Evolutionary conservation across 92 coral and sea anemone species (phyloP).

Genomic region (Epizoanthus scotinus): DNA sequence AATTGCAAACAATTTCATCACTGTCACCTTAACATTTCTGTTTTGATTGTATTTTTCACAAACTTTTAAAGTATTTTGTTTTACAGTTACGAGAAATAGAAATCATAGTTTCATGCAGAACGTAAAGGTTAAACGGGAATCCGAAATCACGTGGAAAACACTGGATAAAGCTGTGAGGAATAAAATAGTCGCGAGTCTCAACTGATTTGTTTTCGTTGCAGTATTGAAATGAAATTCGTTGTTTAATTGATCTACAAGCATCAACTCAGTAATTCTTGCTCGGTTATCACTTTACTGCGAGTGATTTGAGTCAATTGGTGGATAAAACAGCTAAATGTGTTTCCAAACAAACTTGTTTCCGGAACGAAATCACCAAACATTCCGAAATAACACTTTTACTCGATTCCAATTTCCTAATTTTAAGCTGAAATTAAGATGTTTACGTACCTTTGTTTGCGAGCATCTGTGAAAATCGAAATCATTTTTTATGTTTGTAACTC

Average conservation of each 20-base stretch:
- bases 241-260: neutral
- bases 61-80: neutral
- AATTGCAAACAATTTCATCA: constrained; percentile 21
- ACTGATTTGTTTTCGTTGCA: neutral
- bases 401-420: neutral
- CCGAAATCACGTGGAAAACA: neutral
- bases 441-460: neutral
- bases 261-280: neutral
- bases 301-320: neutral
- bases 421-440: neutral
- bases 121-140: neutral
- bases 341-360: neutral
- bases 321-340: neutral
- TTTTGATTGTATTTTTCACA: constrained; percentile 1
- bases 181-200: neutral
- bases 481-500: neutral
- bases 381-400: neutral
- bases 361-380: neutral
- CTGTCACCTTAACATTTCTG: constrained; percentile 17
- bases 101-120: neutral
- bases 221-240: constrained; percentile 20
- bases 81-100: constrained; percentile 11
- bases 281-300: neutral
- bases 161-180: neutral
- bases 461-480: too few species aligned